These are phyloP conservation scores for Maniola jurtina DNA, from an alignment of 1,140 invertebrate species.

Conservation along the genomic window DNA sequence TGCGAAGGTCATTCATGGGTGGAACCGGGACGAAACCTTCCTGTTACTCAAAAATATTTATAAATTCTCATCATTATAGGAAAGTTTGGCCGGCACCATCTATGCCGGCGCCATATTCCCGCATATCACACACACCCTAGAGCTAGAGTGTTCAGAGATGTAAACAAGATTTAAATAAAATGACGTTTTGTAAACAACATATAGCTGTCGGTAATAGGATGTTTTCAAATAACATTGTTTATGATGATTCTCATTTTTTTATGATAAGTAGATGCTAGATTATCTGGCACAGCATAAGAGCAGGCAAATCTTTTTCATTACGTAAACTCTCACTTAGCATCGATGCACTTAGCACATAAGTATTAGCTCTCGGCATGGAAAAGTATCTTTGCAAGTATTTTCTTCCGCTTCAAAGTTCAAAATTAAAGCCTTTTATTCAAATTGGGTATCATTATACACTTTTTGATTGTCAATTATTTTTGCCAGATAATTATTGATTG, in stretches of 20 bases:
- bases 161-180: slow-evolving; percentile 13
- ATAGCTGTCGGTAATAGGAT: not conserved
- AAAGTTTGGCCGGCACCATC: slow-evolving; percentile 45
- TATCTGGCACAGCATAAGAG: no score
- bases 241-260: not conserved
- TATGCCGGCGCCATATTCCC: slow-evolving; percentile 47
- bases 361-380: no score
- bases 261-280: not conserved
- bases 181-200: slow-evolving; percentile 7
- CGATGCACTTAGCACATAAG: no score
- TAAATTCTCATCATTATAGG: slow-evolving; percentile 62
- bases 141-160: slow-evolving; percentile 1
- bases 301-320: no score
- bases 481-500: no score
- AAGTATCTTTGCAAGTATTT: no score
- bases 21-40: slow-evolving; percentile 24
- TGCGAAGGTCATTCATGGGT: slow-evolving; percentile 20
- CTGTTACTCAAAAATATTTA: slow-evolving; percentile 50
- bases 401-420: no score
- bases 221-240: not conserved
- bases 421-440: no score
- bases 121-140: slow-evolving; percentile 35
- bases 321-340: no score
- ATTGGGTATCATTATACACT: no score
- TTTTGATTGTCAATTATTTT: no score